A percentile compares a stretch with the other conserved stretches of the same genome.
Conservation (phyloP, 2,888 invertebrate species). For the Pammene aurita region DNA sequence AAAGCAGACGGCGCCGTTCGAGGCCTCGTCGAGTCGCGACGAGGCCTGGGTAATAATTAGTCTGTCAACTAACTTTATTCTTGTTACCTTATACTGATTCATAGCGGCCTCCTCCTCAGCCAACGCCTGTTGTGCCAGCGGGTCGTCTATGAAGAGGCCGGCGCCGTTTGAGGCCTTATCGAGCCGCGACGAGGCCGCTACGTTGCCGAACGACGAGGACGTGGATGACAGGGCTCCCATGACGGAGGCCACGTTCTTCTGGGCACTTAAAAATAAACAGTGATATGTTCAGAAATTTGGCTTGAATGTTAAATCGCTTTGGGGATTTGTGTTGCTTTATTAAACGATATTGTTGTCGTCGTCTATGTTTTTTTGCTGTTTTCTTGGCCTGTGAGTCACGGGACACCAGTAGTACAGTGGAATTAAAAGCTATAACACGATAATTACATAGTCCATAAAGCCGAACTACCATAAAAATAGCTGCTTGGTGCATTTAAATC, state of each 20-base stretch:
- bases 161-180: conserved; percentile 86
- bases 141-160: conserved; percentile 88
- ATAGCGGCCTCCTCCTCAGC: conserved; percentile 98
- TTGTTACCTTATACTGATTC: conserved; percentile 97
- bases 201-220: conserved; percentile 93
- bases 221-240: conserved; percentile 94
- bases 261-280: conserved; percentile 82
- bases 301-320: not conserved
- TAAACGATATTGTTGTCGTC: too few relatives aligned
- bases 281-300: not conserved
- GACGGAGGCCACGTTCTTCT: conserved; percentile 94
- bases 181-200: conserved; percentile 88
- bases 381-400: too few relatives aligned
- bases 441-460: too few relatives aligned
- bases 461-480: too few relatives aligned
- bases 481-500: too few relatives aligned
- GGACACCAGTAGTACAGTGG: too few relatives aligned
- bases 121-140: conserved; percentile 91
- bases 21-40: conserved; percentile 61
- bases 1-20: conserved; percentile 55
- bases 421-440: too few relatives aligned
- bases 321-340: too few relatives aligned
- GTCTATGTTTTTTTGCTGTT: too few relatives aligned
- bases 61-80: conserved; percentile 85
- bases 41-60: conserved; percentile 72